These are phyloP conservation scores for Drosophila infuscata DNA, from an alignment of 2,888 invertebrate species.

Conservation along the genomic window DNA sequence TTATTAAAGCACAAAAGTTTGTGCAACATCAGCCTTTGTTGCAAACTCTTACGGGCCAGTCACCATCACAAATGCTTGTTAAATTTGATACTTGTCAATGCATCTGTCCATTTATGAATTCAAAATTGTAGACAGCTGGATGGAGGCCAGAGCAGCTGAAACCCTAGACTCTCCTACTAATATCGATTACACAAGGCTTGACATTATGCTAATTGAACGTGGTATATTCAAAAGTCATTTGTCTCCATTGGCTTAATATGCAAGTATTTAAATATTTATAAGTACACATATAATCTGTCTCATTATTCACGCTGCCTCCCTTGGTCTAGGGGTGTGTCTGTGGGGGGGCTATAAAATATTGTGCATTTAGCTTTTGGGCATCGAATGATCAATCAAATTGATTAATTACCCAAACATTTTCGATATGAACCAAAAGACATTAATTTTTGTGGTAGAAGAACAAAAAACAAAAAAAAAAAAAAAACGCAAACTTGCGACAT, in stretches of 20 bases:
- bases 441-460: slow-evolving; percentile 64
- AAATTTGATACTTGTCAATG: slow-evolving; percentile 13
- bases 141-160: slow-evolving; percentile 8
- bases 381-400: slow-evolving; percentile 76
- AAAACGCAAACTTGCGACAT: slow-evolving; percentile 18
- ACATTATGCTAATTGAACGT: slow-evolving; percentile 49
- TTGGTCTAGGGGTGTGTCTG: not conserved
- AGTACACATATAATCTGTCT: slow-evolving; percentile 27
- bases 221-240: slow-evolving; percentile 41
- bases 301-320: slow-evolving; percentile 29
- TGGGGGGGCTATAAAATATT: slow-evolving; percentile 21
- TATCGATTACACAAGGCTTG: slow-evolving; percentile 9
- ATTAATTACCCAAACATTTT: slow-evolving; percentile 74
- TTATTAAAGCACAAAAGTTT: slow-evolving; percentile 15
- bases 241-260: slow-evolving; percentile 59
- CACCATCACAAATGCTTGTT: not conserved
- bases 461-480: slow-evolving; percentile 14
- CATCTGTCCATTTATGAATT: not conserved
- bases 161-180: not conserved
- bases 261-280: slow-evolving; percentile 53
- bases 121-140: slow-evolving; percentile 1
- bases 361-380: slow-evolving; percentile 42
- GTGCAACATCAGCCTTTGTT: slow-evolving; percentile 1
- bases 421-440: slow-evolving; percentile 64
- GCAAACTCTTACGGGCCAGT: not conserved